Evolutionary conservation across 92 coral and sea anemone genomes (phyloP).

Genomic region (Epizoanthus fatuus): DNA sequence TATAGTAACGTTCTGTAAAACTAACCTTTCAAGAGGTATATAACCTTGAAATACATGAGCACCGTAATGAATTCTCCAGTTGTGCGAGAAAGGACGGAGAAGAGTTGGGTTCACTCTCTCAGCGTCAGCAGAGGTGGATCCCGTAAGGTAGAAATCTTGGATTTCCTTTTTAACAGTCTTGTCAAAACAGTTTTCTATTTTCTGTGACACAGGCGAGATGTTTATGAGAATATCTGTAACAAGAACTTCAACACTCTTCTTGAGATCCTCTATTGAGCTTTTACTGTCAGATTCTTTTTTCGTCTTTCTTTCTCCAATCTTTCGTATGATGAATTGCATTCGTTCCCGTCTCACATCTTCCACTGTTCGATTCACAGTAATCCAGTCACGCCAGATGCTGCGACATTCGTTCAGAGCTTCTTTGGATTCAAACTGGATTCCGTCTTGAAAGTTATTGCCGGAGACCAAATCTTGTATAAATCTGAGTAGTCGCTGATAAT

Average conservation of each 20-base stretch:
- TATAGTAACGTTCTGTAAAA: too few species aligned
- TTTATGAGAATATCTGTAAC: not conserved
- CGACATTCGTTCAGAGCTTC: too few species aligned
- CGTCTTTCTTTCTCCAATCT: not conserved
- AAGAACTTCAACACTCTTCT: not conserved
- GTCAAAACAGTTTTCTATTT: not conserved
- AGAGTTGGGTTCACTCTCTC: constrained; percentile 59
- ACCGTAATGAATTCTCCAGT: constrained; percentile 52
- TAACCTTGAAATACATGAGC: constrained; percentile 48
- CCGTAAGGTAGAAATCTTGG: constrained; percentile 56
- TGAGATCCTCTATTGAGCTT: not conserved
- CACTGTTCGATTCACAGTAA: too few species aligned
- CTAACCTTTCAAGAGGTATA: constrained; percentile 48
- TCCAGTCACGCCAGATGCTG: too few species aligned
- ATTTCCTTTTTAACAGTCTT: constrained; percentile 22
- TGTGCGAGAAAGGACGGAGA: constrained; percentile 56
- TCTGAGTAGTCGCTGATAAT: too few species aligned
- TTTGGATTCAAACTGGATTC: too few species aligned
- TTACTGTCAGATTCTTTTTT: too few species aligned
- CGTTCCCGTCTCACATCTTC: too few species aligned
- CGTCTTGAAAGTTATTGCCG: too few species aligned
- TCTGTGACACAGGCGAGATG: not conserved
- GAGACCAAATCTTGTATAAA: too few species aligned
- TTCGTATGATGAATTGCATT: constrained; percentile 13
- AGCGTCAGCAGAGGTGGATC: constrained; percentile 49